These are phyloP conservation scores for Poeciliopsis prolifica DNA, from an alignment of 2,113 vertebrate genomes.

Conservation along the genomic window DNA sequence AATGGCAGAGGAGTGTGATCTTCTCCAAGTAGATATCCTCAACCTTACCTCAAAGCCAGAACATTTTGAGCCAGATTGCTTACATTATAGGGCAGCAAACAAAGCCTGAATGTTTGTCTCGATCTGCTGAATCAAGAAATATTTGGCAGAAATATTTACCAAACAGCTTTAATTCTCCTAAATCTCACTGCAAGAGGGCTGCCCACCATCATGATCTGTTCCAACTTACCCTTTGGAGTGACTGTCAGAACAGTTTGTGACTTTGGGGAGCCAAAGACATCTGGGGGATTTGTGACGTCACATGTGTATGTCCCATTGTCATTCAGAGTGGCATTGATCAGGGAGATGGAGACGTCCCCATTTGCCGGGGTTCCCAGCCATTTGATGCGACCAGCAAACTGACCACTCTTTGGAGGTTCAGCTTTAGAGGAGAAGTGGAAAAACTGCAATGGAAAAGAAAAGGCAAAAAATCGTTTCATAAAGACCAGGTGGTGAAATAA, in stretches of 20 bases:
- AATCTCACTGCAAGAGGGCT: too few species aligned
- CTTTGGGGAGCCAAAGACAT: constrained; percentile 88
- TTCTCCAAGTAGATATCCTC: background rate
- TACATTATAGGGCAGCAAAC: constrained; percentile 26
- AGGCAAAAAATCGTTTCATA: background rate
- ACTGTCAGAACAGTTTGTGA: constrained; percentile 81
- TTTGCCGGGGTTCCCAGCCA: constrained; percentile 84
- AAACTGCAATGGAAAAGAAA: constrained; percentile 73
- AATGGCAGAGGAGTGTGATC: background rate
- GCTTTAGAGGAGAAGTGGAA: constrained; percentile 87
- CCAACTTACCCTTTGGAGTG: constrained; percentile 82
- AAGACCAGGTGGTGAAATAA: background rate
- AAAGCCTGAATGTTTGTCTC: constrained; percentile 22
- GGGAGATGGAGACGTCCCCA: constrained; percentile 85
- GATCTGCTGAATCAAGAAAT: constrained; percentile 1
- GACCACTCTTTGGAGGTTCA: constrained; percentile 76
- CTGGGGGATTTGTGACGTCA: constrained; percentile 91
- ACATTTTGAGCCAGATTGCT: background rate
- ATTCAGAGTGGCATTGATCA: constrained; percentile 77
- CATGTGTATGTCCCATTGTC: constrained; percentile 94
- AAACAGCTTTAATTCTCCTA: too few species aligned
- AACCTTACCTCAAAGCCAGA: constrained; percentile 4
- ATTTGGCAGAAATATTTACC: too few species aligned
- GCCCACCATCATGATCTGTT: background rate
- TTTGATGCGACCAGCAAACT: constrained; percentile 82